Evolutionary conservation across 2,888 invertebrate species (phyloP).

Genomic region (Argyra leucocephala): DNA sequence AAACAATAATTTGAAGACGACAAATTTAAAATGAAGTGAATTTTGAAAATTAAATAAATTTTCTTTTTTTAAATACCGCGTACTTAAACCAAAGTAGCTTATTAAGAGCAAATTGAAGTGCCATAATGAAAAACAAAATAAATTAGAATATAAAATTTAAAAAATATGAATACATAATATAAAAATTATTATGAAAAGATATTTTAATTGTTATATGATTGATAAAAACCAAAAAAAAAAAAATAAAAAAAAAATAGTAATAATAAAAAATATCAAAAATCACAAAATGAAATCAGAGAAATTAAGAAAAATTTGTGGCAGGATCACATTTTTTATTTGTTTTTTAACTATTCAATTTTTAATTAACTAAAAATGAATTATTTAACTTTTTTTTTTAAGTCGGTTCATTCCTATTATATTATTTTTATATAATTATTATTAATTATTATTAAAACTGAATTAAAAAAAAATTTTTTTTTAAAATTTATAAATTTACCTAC

Average conservation of each 20-base stretch:
- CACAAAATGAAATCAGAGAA: background rate
- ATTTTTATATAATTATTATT: slow-evolving; percentile 1
- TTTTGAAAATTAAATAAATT: no score
- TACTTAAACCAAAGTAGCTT: slow-evolving; percentile 23
- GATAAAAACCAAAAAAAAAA: no score
- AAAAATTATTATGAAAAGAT: no score
- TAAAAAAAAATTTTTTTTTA: no score
- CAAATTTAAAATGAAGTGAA: no score
- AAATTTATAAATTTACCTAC: no score
- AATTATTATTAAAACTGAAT: no score
- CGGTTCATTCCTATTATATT: background rate
- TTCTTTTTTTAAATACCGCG: slow-evolving; percentile 23
- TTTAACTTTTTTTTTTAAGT: background rate
- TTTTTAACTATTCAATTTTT: slow-evolving; percentile 7
- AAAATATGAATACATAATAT: no score
- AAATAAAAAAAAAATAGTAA: no score
- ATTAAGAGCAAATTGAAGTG: slow-evolving; percentile 11
- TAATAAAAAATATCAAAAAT: no score
- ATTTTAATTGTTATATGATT: no score
- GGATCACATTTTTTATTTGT: background rate
- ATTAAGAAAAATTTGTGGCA: slow-evolving; percentile 10
- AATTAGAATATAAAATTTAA: background rate
- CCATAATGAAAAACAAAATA: slow-evolving; percentile 9
- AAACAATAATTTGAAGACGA: no score
- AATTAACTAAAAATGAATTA: background rate